A percentile compares a stretch with the other conserved stretches of the same genome.
These are phyloP conservation scores for Otolemur crassicaudatus DNA, from an alignment of 2,797 vertebrate species.

Conservation along the genomic window DNA sequence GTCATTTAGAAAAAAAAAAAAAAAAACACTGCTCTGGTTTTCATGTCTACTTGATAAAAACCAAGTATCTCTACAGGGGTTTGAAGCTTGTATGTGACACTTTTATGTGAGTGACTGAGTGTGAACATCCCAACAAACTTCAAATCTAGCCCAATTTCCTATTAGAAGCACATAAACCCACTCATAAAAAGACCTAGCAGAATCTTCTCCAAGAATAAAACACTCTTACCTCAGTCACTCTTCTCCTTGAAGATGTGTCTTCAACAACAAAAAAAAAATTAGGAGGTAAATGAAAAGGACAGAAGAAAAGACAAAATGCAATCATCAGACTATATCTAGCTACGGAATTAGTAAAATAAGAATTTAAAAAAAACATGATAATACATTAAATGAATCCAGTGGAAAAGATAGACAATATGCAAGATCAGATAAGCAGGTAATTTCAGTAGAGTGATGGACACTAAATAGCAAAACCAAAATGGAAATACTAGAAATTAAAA, in stretches of 20 bases:
- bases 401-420: not conserved
- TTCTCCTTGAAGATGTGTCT: not conserved
- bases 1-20: not conserved
- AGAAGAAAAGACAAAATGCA: not conserved
- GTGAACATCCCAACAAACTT: not conserved
- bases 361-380: not conserved
- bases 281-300: not conserved
- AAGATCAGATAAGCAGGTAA: not conserved
- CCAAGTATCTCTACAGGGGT: not conserved
- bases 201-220: not conserved
- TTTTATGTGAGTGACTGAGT: not conserved
- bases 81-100: not conserved
- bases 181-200: not conserved
- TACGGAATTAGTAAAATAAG: not conserved
- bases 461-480: not conserved
- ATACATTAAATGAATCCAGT: not conserved
- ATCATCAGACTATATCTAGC: not conserved
- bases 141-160: not conserved
- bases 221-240: not conserved
- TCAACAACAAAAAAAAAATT: not conserved
- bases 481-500: not conserved
- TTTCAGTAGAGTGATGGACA: not conserved
- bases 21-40: too few relatives aligned
- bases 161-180: not conserved
- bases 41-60: not conserved